Conservation (phyloP, 2,888 invertebrate genomes). For the Apoda limacodes region DNA sequence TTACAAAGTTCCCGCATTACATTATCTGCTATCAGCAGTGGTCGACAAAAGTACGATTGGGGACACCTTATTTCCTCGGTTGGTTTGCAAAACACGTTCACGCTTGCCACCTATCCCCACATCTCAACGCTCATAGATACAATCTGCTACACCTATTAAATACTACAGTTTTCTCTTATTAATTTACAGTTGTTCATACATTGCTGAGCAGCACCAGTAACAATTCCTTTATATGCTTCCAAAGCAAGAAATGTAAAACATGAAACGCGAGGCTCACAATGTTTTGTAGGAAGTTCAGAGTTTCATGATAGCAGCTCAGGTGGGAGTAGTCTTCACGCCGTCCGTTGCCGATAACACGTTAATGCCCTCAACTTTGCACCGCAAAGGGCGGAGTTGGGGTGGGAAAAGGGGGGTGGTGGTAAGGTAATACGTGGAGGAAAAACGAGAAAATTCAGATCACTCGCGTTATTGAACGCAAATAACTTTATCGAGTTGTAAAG, state of each 20-base stretch:
- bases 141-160: constrained; percentile 60
- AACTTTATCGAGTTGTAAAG: constrained; percentile 58
- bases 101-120: constrained; percentile 67
- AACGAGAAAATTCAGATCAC: constrained; percentile 65
- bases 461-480: constrained; percentile 64
- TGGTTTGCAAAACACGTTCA: constrained; percentile 68
- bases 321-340: constrained; percentile 65
- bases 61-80: constrained; percentile 64
- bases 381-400: constrained; percentile 42
- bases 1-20: constrained; percentile 46
- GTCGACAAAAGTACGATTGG: constrained; percentile 63
- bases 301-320: constrained; percentile 47
- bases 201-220: too few relatives aligned
- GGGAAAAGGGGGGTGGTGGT: constrained; percentile 22
- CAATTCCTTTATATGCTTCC: too few relatives aligned
- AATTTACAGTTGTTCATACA: constrained; percentile 26
- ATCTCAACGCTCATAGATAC: constrained; percentile 68
- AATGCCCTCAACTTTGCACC: constrained; percentile 71
- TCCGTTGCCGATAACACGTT: constrained; percentile 67
- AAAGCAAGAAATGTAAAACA: constrained; percentile 27
- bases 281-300: too few relatives aligned
- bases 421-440: constrained; percentile 46
- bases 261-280: constrained; percentile 13
- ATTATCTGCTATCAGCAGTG: constrained; percentile 59
- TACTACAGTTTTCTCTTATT: constrained; percentile 14